Conservation (phyloP, 2,113 vertebrate species). For the Seriola dumerili region DNA sequence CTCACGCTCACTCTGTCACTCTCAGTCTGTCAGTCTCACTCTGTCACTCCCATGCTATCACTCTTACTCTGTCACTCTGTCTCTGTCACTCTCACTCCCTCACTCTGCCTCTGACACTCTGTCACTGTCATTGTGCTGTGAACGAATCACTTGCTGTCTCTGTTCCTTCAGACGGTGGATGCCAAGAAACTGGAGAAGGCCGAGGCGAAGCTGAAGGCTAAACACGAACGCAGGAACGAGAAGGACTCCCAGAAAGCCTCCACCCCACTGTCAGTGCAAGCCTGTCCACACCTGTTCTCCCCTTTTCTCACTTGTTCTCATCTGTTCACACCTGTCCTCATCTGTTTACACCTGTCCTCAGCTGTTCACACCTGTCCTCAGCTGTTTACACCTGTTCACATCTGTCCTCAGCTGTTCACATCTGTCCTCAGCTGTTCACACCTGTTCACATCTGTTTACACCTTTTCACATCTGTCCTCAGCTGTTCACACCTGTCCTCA, state of each 20-base stretch:
- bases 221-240: conserved; percentile 93
- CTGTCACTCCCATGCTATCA: no score
- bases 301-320: neutral
- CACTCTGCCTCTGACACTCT: no score
- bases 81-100: no score
- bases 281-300: neutral
- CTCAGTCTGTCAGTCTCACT: no score
- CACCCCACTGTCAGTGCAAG: conserved; percentile 78
- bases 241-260: conserved; percentile 87
- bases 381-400: neutral
- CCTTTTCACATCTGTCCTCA: neutral
- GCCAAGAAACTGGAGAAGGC: conserved; percentile 97
- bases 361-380: neutral
- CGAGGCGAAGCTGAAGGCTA: conserved; percentile 94
- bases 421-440: neutral
- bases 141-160: conserved; percentile 23
- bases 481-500: neutral
- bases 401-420: neutral
- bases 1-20: no score
- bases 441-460: neutral
- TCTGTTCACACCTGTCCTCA: neutral
- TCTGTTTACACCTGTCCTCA: neutral
- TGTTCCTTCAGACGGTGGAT: conserved; percentile 88
- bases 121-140: neutral
- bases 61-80: no score